Conservation (phyloP, 2,888 invertebrate genomes). For the Drosophila kuntzei region DNA sequence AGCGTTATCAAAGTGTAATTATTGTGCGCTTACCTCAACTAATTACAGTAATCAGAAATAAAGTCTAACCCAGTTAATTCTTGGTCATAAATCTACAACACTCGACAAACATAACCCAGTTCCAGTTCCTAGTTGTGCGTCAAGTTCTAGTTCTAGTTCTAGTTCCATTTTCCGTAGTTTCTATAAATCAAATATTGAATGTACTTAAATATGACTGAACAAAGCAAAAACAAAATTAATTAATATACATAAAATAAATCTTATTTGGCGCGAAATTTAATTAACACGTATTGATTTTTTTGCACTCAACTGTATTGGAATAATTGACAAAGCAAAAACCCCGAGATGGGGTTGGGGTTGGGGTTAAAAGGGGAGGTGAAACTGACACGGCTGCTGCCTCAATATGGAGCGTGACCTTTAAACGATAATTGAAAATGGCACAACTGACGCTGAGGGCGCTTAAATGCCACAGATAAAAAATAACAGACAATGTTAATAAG, state of each 20-base stretch:
- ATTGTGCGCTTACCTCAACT: slow-evolving; percentile 37
- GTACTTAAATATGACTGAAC: slow-evolving; percentile 17
- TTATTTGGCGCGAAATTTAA: slow-evolving; percentile 61
- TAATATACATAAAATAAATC: slow-evolving; percentile 35
- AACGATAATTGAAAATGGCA: slow-evolving; percentile 31
- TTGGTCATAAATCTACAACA: slow-evolving; percentile 35
- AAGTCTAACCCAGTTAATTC: slow-evolving; percentile 44
- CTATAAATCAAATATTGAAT: slow-evolving; percentile 29
- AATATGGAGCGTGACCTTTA: slow-evolving; percentile 47
- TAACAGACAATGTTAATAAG: slow-evolving; percentile 10
- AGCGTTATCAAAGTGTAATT: slow-evolving; percentile 24
- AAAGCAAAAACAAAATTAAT: slow-evolving; percentile 13
- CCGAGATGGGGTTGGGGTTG: too few relatives aligned
- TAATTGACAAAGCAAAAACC: slow-evolving; percentile 43
- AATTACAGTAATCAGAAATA: slow-evolving; percentile 20
- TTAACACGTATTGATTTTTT: slow-evolving; percentile 73
- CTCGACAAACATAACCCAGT: slow-evolving; percentile 51
- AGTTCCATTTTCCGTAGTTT: not conserved
- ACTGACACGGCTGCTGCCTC: not conserved
- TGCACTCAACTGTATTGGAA: slow-evolving; percentile 44
- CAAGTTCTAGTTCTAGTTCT: slow-evolving; percentile 28
- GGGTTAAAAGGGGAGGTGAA: too few relatives aligned
- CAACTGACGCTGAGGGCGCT: slow-evolving; percentile 14
- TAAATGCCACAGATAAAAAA: slow-evolving; percentile 17
- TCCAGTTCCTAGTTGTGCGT: slow-evolving; percentile 5